phyloP scores from a whole-genome alignment of 2,888 invertebrate genomes.

The Epistrophella euchroma region DNA sequence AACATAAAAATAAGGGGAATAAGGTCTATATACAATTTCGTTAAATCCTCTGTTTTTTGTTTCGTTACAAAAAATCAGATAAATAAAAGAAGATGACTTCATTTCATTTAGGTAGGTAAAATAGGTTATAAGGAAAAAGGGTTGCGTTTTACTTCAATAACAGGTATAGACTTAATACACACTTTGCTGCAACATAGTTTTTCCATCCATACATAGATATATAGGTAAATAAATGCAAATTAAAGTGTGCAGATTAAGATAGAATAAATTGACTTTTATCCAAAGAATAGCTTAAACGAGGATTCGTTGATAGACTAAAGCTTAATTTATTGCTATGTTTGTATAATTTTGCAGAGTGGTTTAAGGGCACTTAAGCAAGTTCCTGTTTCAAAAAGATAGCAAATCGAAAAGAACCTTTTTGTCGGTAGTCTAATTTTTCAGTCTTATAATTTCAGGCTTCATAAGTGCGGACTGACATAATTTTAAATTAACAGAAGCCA shows the following conservation, averaged over 20 bases:
- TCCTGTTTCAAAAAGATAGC: background rate
- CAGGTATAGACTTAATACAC: slow-evolving; percentile 49
- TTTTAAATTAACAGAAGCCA: no score
- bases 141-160: slow-evolving; percentile 28
- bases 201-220: background rate
- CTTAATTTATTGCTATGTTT: background rate
- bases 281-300: slow-evolving; percentile 8
- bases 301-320: slow-evolving; percentile 9
- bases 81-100: slow-evolving; percentile 46
- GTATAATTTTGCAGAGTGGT: background rate
- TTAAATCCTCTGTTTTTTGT: slow-evolving; percentile 35
- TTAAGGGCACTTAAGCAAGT: background rate
- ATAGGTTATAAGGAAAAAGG: slow-evolving; percentile 12
- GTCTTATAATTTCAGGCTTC: no score
- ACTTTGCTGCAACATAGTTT: slow-evolving; percentile 24
- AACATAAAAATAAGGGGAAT: slow-evolving; percentile 14
- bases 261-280: slow-evolving; percentile 58
- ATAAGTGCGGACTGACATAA: no score
- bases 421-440: no score
- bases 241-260: slow-evolving; percentile 69
- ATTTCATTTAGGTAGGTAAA: slow-evolving; percentile 31
- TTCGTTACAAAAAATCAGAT: slow-evolving; percentile 46
- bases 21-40: slow-evolving; percentile 34
- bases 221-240: slow-evolving; percentile 69
- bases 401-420: background rate